A percentile compares a stretch with the other conserved stretches of the same genome.
Evolutionary conservation across 2,113 vertebrate species (phyloP).

Genomic region (Riparia riparia): DNA sequence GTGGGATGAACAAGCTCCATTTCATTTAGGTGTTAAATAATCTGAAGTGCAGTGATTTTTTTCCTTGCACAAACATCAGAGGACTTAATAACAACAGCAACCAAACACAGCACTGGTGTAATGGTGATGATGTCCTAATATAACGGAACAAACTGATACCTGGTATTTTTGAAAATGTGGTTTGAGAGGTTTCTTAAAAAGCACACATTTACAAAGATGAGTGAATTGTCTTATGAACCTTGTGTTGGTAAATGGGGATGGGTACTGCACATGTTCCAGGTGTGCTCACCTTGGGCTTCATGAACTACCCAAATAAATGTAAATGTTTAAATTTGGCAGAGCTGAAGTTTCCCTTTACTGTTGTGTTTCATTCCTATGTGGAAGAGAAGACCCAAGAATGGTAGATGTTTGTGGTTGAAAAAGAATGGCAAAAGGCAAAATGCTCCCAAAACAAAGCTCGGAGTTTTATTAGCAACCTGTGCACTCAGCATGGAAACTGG

Average conservation of each 20-base stretch:
- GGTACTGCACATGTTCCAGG: background rate
- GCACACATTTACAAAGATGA: background rate
- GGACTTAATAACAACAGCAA: background rate
- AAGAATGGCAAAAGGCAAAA: background rate
- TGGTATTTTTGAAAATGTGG: background rate
- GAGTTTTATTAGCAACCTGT: background rate
- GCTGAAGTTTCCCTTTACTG: background rate
- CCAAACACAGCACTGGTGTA: background rate
- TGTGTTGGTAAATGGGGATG: background rate
- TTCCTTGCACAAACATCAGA: background rate
- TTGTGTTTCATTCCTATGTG: background rate
- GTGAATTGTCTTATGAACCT: background rate
- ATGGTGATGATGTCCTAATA: background rate
- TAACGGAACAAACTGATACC: background rate
- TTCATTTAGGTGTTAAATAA: slow-evolving; percentile 42
- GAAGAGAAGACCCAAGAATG: background rate
- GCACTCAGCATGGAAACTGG: background rate
- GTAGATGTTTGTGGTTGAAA: rapidly evolving
- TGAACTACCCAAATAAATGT: background rate
- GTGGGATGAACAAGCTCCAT: background rate
- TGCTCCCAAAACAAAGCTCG: background rate
- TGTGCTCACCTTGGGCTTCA: background rate
- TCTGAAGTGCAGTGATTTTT: background rate
- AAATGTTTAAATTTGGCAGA: background rate
- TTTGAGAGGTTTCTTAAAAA: background rate